These are phyloP conservation scores for Hylaeus anthracinus DNA, from an alignment of 1,140 invertebrate species.

Conservation along the genomic window DNA sequence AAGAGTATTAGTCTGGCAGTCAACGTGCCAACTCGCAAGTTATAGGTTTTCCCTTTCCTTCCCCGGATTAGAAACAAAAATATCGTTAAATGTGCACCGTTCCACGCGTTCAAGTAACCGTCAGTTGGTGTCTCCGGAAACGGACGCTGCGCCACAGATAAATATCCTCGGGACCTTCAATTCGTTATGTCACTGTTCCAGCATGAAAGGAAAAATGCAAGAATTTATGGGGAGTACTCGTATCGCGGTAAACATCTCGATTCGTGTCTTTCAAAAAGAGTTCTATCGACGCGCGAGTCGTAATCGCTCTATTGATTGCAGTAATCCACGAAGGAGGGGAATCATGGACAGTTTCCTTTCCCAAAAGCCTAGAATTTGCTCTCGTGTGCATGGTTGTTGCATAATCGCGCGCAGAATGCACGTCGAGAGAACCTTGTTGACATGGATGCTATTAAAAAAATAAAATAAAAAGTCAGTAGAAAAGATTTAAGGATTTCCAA, in stretches of 20 bases:
- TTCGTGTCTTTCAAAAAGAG: background rate
- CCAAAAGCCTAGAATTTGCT: background rate
- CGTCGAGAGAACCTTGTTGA: too few species aligned
- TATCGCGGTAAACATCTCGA: constrained; percentile 9
- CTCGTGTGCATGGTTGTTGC: background rate
- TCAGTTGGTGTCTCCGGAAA: constrained; percentile 2
- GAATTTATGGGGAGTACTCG: constrained; percentile 15
- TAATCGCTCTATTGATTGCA: background rate
- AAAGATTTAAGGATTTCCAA: too few species aligned
- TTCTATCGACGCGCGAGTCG: background rate
- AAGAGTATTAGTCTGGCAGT: too few species aligned
- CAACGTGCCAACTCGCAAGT: too few species aligned
- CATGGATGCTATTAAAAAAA: too few species aligned
- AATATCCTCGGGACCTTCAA: constrained; percentile 32
- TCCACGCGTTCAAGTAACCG: too few species aligned
- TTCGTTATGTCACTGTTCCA: constrained; percentile 27
- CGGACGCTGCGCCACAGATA: background rate
- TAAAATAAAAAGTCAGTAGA: too few species aligned
- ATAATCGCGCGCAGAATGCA: background rate
- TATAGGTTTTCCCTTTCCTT: too few species aligned
- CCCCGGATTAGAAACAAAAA: too few species aligned
- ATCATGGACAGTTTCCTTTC: background rate
- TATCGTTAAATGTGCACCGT: too few species aligned
- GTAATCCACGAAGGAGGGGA: constrained; percentile 5
- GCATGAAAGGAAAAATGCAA: background rate